Percentiles rank a stretch among this genome's conserved stretches.
These are phyloP conservation scores for Priapulus caudatus DNA, from an alignment of 2,888 invertebrate genomes.

Conservation along the genomic window DNA sequence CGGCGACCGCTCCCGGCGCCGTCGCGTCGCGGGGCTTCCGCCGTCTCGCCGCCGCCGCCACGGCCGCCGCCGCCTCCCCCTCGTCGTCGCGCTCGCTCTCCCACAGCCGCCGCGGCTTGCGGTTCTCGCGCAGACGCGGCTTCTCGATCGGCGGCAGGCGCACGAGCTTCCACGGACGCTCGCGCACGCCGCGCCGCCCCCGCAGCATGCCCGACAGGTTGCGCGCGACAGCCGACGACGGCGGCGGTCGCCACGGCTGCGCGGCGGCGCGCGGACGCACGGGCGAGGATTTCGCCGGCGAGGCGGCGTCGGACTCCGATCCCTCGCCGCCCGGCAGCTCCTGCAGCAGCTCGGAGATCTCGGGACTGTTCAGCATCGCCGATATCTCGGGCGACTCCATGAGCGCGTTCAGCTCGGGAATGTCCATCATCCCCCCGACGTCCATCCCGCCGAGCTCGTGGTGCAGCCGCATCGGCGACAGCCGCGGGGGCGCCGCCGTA, in stretches of 20 bases:
- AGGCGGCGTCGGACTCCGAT: not conserved
- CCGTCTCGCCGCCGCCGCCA: not conserved
- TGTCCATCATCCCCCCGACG: not conserved
- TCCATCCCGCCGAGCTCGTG: not conserved
- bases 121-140: not conserved
- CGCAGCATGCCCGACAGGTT: not conserved
- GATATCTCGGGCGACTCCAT: not conserved
- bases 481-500: no score
- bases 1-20: not conserved
- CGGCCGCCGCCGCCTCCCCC: not conserved
- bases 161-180: not conserved
- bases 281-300: no score
- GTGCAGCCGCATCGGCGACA: not conserved
- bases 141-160: not conserved
- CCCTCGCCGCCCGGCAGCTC: not conserved
- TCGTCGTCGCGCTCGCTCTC: not conserved
- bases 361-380: not conserved
- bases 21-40: not conserved
- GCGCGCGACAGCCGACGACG: not conserved
- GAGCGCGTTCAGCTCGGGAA: not conserved
- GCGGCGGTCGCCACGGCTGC: not conserved
- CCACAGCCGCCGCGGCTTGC: not conserved
- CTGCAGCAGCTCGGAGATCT: not conserved
- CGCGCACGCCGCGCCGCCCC: not conserved
- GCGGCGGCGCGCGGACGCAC: not conserved